A percentile compares a stretch with the other conserved stretches of the same genome.
Evolutionary conservation across 2,113 vertebrate genomes (phyloP).

Genomic region (Pelvicachromis taeniatus): DNA sequence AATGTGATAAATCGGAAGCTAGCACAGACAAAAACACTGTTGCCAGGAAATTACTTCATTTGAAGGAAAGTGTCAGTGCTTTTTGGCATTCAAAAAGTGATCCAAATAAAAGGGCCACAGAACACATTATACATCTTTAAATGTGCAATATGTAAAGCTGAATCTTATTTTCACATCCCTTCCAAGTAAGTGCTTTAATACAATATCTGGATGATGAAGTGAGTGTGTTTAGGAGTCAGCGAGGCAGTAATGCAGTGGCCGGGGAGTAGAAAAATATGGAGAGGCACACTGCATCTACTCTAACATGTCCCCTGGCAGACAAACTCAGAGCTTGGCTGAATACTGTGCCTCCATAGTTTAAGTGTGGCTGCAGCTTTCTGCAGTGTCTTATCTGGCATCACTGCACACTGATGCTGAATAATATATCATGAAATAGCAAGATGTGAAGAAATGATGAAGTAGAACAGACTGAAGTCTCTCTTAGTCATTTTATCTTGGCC

Average conservation of each 20-base stretch:
- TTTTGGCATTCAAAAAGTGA: background rate
- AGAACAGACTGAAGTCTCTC: background rate
- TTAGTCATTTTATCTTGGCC: background rate
- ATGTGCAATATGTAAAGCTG: background rate
- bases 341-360: background rate
- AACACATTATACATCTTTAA: background rate
- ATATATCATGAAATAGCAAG: background rate
- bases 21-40: background rate
- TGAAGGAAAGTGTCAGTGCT: background rate
- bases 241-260: background rate
- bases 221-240: background rate
- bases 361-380: constrained; percentile 1
- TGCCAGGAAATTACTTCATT: background rate
- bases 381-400: background rate
- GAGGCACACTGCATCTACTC: background rate
- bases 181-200: background rate
- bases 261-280: background rate
- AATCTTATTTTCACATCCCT: background rate
- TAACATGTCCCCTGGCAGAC: constrained; percentile 42
- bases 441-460: background rate
- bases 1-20: background rate
- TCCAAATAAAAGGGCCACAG: background rate
- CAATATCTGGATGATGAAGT: background rate
- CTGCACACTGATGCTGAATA: constrained; percentile 8
- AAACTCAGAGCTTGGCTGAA: constrained; percentile 21